Conservation (phyloP, 2,113 vertebrate species). For the Ophthalmolycus amberensis region DNA sequence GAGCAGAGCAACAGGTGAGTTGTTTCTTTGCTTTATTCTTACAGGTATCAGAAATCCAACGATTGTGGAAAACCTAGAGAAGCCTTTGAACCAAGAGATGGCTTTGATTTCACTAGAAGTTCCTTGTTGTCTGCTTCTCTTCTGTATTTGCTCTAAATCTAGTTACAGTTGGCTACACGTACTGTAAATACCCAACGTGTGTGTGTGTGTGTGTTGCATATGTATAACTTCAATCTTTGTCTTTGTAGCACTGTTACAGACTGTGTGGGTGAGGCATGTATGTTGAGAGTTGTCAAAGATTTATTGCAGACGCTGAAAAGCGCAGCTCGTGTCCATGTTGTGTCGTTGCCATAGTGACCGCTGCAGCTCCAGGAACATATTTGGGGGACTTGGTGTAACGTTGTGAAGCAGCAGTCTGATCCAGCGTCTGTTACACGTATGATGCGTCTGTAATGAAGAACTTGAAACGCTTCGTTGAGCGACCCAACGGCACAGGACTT, state of each 20-base stretch:
- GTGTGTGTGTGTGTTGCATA: background rate
- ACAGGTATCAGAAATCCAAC: background rate
- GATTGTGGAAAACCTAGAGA: background rate
- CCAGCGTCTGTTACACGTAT: background rate
- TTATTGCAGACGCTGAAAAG: conserved; percentile 23
- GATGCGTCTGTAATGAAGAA: background rate
- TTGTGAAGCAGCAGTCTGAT: conserved; percentile 9
- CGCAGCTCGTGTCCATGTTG: conserved; percentile 36
- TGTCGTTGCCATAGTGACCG: conserved; percentile 52
- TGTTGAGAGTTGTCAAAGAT: conserved; percentile 15
- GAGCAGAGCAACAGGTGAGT: conserved; percentile 63
- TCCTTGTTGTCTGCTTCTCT: background rate
- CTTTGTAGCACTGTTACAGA: background rate
- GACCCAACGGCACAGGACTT: background rate
- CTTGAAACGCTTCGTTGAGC: background rate
- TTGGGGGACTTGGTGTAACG: background rate
- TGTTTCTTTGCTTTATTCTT: conserved; percentile 14
- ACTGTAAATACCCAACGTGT: background rate
- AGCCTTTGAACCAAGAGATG: background rate
- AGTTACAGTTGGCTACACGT: background rate
- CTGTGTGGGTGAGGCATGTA: too few species aligned
- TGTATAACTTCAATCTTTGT: background rate
- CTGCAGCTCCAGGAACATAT: conserved; percentile 14
- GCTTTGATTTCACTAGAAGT: background rate
- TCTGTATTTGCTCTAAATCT: background rate